Base-by-base conservation (phyloP, 2,888 invertebrate genomes). In the Drosophila suboccidentalis region DNA sequence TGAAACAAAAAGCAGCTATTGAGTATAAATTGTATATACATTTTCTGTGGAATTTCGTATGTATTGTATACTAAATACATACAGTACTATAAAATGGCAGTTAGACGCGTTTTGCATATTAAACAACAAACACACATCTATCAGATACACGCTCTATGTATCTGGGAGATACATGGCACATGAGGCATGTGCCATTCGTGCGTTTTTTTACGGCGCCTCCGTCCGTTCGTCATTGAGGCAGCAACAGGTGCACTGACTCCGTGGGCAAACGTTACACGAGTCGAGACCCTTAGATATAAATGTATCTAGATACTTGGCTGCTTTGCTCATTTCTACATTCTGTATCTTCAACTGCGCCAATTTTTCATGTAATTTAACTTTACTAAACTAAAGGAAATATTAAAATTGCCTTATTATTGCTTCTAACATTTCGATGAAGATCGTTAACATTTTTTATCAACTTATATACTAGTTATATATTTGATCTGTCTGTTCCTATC, bases 191-290 rank as follows among this genome's bases (percentile, higher is more conserved):
- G 69, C 36, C 59, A 46, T 73, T 63, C 51, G 61, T 58, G 34
- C 32, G 58, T 60, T 70, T 58, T 70, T 58, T 60, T 63, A 79
- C 75, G 76, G 77, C 77, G 80, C 76, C 70, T 49, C 57, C 32
- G 41, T 49, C 57, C 32, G 41, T 57, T 44, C 57, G 61, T 63
- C 68, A 78, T 57, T 73, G 74, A 60, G 60, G 57, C 55, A 71
- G 82, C 87, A 82, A 87, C 82, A 82, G 82, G 82, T 82, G 87
- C 85, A 78, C 57, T 67, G 70, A 66, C 80, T 69, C 46, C 70
- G 41, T 11, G 39, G 3, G 19, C 55, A 59, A 44, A 47, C 54
- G 41, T 49, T 49, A 53, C 32, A 44, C 17, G 17, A 11, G 41
- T 17, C 41, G 9, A 17, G 17, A 17, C 3, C 41, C 41, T 54